A percentile compares a stretch with the other conserved stretches of the same genome.
phyloP scores from a whole-genome alignment of 2,113 vertebrate species.

The Miniopterus natalensis region DNA sequence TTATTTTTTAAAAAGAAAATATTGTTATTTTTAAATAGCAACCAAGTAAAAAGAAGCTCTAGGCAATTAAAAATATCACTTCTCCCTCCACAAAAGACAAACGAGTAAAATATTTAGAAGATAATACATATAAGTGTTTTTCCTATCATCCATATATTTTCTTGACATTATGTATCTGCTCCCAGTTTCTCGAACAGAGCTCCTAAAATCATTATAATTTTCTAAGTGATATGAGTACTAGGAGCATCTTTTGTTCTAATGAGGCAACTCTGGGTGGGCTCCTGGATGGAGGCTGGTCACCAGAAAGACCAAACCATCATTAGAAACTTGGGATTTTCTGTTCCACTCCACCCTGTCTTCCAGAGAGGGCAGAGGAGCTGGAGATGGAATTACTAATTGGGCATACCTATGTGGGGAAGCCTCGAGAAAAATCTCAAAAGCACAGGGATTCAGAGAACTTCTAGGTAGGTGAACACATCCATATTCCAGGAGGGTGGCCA shows the following conservation, averaged over 20 bases:
- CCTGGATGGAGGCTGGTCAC: not conserved
- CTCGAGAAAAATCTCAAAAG: not conserved
- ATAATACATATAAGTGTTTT: not conserved
- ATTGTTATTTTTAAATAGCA: not conserved
- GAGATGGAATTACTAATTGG: not conserved
- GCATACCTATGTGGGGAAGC: not conserved
- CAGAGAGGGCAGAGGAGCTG: not conserved
- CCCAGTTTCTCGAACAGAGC: not conserved
- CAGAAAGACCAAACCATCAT: not conserved
- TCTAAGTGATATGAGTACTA: not conserved
- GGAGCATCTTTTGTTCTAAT: not conserved
- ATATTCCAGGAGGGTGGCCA: not conserved
- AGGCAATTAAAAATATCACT: not conserved
- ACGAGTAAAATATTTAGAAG: constrained; percentile 28
- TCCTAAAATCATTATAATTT: not conserved
- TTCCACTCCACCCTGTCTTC: not conserved
- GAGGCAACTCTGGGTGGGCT: not conserved
- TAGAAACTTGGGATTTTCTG: not conserved
- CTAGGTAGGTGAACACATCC: not conserved
- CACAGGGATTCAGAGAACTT: not conserved
- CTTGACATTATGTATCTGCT: not conserved
- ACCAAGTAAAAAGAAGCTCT: not conserved
- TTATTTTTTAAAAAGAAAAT: not conserved
- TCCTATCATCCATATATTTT: not conserved
- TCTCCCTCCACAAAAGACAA: not conserved